A percentile compares a stretch with the other conserved stretches of the same genome.
phyloP scores from a whole-genome alignment of 2,113 vertebrate species.

The Tringa solitaria region DNA sequence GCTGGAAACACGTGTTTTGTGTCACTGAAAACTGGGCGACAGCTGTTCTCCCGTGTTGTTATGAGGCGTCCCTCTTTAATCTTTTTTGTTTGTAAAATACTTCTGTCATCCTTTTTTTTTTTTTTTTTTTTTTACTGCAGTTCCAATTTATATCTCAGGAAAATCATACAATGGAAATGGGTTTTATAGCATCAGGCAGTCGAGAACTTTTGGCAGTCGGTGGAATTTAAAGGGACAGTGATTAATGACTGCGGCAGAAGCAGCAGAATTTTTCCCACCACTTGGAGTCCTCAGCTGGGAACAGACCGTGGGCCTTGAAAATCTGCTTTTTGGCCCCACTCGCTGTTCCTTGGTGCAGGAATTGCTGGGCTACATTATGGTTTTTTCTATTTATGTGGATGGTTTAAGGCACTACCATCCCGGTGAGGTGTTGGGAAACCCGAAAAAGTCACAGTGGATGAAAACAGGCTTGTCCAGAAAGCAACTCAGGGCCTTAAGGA shows the following conservation, averaged over 20 bases:
- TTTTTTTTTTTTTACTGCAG: neutral
- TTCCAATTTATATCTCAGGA: neutral
- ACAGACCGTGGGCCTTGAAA: neutral
- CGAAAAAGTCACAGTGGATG: neutral
- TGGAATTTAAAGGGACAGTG: neutral
- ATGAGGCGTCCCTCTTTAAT: neutral
- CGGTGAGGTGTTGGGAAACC: neutral
- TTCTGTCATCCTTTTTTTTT: neutral
- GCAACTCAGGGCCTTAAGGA: neutral
- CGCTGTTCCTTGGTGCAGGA: accelerated
- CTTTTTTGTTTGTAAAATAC: neutral
- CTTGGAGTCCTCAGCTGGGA: neutral
- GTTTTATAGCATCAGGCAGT: neutral
- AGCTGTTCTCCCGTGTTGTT: neutral
- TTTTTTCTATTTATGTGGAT: neutral
- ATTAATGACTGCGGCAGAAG: neutral
- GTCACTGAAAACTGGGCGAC: slow-evolving; percentile 1
- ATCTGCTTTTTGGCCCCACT: neutral
- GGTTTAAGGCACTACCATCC: neutral
- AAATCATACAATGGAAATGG: neutral
- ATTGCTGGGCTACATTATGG: neutral
- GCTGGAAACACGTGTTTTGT: neutral
- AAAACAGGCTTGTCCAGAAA: neutral
- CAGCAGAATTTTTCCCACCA: neutral
- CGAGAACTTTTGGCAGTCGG: neutral